These are phyloP conservation scores for Halictus quadricinctus DNA, from an alignment of 2,888 invertebrate genomes.

Conservation along the genomic window DNA sequence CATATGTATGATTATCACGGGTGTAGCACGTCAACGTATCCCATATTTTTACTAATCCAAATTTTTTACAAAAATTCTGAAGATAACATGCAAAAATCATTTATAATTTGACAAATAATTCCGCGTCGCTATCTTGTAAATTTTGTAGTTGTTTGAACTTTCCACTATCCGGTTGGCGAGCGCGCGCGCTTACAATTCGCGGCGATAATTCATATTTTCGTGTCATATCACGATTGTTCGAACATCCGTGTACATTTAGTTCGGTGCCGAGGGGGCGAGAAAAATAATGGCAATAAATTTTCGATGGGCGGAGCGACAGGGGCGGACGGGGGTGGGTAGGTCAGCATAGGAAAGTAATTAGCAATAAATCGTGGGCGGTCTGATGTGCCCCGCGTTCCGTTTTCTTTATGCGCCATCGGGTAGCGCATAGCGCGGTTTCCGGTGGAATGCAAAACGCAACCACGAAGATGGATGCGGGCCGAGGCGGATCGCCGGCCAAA, in stretches of 20 bases:
- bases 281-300: slow-evolving; percentile 60
- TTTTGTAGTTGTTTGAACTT: background rate
- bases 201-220: slow-evolving; percentile 52
- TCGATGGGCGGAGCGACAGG: slow-evolving; percentile 13
- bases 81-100: no score
- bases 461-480: slow-evolving; percentile 30
- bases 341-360: slow-evolving; percentile 68
- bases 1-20: background rate
- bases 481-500: slow-evolving; percentile 1
- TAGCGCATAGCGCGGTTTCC: slow-evolving; percentile 30
- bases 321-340: slow-evolving; percentile 32
- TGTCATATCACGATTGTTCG: slow-evolving; percentile 55
- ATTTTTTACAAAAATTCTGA: background rate
- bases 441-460: slow-evolving; percentile 29
- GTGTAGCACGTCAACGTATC: background rate
- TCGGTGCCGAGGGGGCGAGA: slow-evolving; percentile 12
- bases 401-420: slow-evolving; percentile 53
- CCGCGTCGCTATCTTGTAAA: background rate
- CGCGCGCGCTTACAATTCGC: slow-evolving; percentile 1
- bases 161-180: background rate
- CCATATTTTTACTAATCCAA: no score
- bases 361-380: slow-evolving; percentile 60
- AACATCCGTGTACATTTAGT: slow-evolving; percentile 53
- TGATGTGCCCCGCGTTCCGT: slow-evolving; percentile 40
- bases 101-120: background rate